Evolutionary conservation across 2,797 vertebrate species (phyloP), one percentile per base, ranked within the genome.

Genomic region (Notolabrus celidotus): DNA sequence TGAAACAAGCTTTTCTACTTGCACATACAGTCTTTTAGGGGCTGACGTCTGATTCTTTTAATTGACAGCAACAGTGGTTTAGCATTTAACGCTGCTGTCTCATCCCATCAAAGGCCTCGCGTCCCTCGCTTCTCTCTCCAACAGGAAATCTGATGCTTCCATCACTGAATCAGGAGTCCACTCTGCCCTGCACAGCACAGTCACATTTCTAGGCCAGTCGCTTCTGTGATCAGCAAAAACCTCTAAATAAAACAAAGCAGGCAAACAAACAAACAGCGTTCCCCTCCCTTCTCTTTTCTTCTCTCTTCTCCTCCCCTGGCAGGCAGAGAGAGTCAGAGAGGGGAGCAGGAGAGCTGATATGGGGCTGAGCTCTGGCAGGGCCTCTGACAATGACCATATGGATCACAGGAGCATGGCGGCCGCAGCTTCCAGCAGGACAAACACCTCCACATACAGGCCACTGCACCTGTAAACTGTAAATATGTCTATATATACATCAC

Each of bases 371-470:
- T 67, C 81, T 89, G 83, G 86, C 90, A 87, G 82, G 57, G 80
- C 66, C 82, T 82, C 87, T 85, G 86, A 89, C 89, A 86, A 82
- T 75, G 77, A 82, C 86, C 91, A 93, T 92, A 90, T 90, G 91
- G 89, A 91, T 86, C 87, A 89, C 74, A 83, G 82, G 84, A 63
- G 70, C 79, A 75, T 10, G 42, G 70, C 80, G 64, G 77, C 76
- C 76, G 81, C 42, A 1, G 80, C 78, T 74, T 83, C 61, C 82
- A 83, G 81, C 72, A 73, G 77, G 76, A 83, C 64, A 85, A 67
- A 81, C 81, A 83, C 65, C 79, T 61, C 52, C 58, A 59, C 80
- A 42, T 77, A 66, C 56, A 61, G 62, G 77, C 77, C 17, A 67
- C 22, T 55, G 69, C 52, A 80, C 62, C 86, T 84, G 70, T 64